A percentile compares a stretch with the other conserved stretches of the same genome.
These are phyloP conservation scores for Misgurnus mizolepis DNA, from an alignment of 2,113 vertebrate species.

Conservation along the genomic window DNA sequence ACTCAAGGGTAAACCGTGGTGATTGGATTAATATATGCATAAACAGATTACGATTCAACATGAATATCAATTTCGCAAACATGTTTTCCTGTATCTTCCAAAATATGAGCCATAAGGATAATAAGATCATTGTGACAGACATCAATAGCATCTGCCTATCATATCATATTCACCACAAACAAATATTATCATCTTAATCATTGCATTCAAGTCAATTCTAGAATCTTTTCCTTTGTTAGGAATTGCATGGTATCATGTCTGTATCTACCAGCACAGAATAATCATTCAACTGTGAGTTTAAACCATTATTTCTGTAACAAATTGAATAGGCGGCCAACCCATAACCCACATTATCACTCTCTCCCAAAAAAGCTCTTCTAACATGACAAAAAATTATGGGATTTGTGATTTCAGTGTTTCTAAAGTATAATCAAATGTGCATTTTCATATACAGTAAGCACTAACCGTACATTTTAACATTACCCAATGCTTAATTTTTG, in stretches of 20 bases:
- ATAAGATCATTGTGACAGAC: not conserved
- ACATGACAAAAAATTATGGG: too few species aligned
- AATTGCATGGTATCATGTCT: not conserved
- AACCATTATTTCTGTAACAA: conserved; percentile 1
- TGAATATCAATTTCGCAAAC: conserved; percentile 28
- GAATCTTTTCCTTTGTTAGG: not conserved
- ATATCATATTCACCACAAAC: not conserved
- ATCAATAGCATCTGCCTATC: not conserved
- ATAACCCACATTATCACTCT: not conserved
- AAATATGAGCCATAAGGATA: not conserved
- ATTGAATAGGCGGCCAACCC: not conserved
- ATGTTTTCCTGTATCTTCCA: not conserved
- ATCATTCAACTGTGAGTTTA: not conserved
- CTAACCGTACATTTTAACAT: too few species aligned
- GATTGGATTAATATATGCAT: conserved; percentile 33
- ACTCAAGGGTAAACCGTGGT: conserved; percentile 39
- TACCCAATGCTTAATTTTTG: too few species aligned
- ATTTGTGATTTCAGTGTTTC: not conserved
- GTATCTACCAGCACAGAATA: not conserved
- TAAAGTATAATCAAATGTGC: too few species aligned
- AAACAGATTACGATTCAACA: conserved; percentile 33
- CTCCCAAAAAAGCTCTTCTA: not conserved
- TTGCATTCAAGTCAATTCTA: not conserved
- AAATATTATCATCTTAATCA: not conserved
- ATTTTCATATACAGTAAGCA: too few species aligned